Conservation (phyloP, 2,113 vertebrate genomes). For the Oophaga pumilio region DNA sequence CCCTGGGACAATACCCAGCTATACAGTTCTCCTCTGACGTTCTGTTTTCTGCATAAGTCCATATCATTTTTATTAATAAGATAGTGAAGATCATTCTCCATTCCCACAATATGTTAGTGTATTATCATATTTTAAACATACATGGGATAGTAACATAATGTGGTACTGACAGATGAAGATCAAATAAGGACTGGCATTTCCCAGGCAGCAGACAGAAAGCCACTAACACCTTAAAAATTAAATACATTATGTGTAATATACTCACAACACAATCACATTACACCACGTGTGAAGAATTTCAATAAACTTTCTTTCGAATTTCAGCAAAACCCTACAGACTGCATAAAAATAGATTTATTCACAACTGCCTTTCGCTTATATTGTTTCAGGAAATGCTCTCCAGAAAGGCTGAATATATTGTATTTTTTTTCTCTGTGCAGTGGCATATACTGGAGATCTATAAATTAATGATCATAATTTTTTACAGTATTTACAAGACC, state of each 20-base stretch:
- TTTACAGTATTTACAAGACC: neutral
- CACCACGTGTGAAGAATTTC: constrained; percentile 15
- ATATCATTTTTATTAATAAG: neutral
- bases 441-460: constrained; percentile 6
- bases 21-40: neutral
- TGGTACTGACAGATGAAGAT: constrained; percentile 19
- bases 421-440: constrained; percentile 15
- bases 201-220: constrained; percentile 5
- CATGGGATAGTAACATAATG: constrained; percentile 31
- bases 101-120: neutral
- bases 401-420: constrained; percentile 21
- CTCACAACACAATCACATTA: constrained; percentile 29
- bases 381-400: neutral
- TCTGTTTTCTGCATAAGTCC: neutral
- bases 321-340: constrained; percentile 33
- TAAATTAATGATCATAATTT: constrained; percentile 27
- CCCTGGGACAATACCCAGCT: too few relatives aligned
- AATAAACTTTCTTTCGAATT: constrained; percentile 37
- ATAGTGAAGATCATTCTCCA: neutral
- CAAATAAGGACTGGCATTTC: constrained; percentile 35
- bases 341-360: constrained; percentile 35
- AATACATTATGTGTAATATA: constrained; percentile 40
- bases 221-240: constrained; percentile 34
- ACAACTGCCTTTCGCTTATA: constrained; percentile 14
- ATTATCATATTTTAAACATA: constrained; percentile 31